Percentiles rank a stretch among this genome's conserved stretches.
Evolutionary conservation across 2,113 vertebrate genomes (phyloP).

Genomic region (Pseudorhombus dupliciocellatus): DNA sequence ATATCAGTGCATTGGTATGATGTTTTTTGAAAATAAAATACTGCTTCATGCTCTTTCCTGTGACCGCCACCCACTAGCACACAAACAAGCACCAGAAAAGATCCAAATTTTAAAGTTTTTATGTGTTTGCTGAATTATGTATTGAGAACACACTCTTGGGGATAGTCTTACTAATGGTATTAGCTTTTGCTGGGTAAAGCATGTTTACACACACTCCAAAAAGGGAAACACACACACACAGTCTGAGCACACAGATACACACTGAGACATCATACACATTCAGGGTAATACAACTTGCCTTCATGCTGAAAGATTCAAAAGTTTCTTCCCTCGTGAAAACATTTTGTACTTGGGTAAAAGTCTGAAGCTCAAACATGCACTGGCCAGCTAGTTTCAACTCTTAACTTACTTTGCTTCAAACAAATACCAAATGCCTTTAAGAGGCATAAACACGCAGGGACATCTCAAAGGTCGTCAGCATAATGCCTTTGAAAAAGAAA

Average conservation of each 20-base stretch:
- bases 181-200: slow-evolving; percentile 50
- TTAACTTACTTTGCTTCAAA: slow-evolving; percentile 16
- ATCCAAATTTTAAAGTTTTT: slow-evolving; percentile 39
- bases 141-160: slow-evolving; percentile 61
- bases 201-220: slow-evolving; percentile 31
- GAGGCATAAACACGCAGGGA: not conserved
- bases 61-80: slow-evolving; percentile 20
- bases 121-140: slow-evolving; percentile 70
- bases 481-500: not conserved
- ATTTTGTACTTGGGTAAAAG: slow-evolving; percentile 25
- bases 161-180: slow-evolving; percentile 56
- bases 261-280: not conserved
- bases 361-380: not conserved
- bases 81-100: slow-evolving; percentile 40
- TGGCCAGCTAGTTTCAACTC: not conserved
- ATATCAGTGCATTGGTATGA: slow-evolving; percentile 12
- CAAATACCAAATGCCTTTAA: not conserved
- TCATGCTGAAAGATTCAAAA: slow-evolving; percentile 31
- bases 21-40: slow-evolving; percentile 35
- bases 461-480: not conserved
- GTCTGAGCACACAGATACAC: not conserved
- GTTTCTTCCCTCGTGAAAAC: slow-evolving; percentile 26
- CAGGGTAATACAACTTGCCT: slow-evolving; percentile 16
- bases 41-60: slow-evolving; percentile 13
- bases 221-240: slow-evolving; percentile 1